Base-by-base conservation (phyloP, 2,113 vertebrate genomes). In the Physeter macrocephalus region DNA sequence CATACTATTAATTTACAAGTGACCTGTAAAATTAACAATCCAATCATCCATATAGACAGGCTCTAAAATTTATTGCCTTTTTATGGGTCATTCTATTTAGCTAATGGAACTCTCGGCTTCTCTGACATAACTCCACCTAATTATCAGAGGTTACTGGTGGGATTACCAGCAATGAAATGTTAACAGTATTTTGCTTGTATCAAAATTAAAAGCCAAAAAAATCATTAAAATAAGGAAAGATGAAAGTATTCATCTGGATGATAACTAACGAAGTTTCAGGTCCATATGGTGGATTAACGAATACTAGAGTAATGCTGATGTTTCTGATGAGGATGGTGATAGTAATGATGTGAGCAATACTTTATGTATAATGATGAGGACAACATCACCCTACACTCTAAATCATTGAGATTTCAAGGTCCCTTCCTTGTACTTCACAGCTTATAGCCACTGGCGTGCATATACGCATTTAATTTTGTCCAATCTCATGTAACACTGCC, bases 1-100 rank as follows among this genome's bases (percentile, higher is more conserved):
- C n/a, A n/a, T n/a, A n/a, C n/a, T n/a, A n/a, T n/a, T n/a, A n/a
- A n/a, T n/a, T n/a, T n/a, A n/a, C 20, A 96, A 96, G 49, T 93
- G 57, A 97, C 52, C 54, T 93, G 6, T 75, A 91, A 95, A 96
- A 97, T 96, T 94, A 96, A 89, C 78, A 89, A 74, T 90, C 31
- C 61, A 81, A 69, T 93, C 86, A 83, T 39, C 90, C 85, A 2
- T 49, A 69, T 17, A 93, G 61, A 91, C n/a, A 84, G 85, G 27
- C 34, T 92, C n/a, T 86, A 75, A 83, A 83, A 80, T 89, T 54
- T 54, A 87, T 74, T 87, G 80, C 59, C 41, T 90, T 88, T 96
- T 94, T 71, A 84, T 84, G 57, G 86, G 49, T 2, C 11, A 74
- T 49, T 97, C 15, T 97, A 52, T 83, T 88, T 91, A 41, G n/a